Percentiles rank a stretch among this genome's conserved stretches.
Evolutionary conservation across 2,113 vertebrate genomes (phyloP).

Genomic region (Ceyx margarethae): DNA sequence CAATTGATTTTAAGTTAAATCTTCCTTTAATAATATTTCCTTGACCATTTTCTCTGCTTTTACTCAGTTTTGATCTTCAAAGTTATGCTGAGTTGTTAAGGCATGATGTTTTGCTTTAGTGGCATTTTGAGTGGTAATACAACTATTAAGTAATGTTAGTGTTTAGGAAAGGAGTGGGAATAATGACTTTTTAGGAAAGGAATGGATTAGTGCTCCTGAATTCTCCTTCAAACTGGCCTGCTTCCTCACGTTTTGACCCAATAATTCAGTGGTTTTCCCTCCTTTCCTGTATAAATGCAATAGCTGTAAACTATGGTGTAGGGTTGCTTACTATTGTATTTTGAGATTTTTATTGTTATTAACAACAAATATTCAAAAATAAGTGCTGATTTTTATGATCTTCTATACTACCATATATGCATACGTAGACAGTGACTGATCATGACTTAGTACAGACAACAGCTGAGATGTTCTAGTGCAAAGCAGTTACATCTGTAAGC

Average conservation of each 20-base stretch:
- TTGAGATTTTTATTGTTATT: not conserved
- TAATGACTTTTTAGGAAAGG: not conserved
- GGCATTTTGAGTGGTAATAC: not conserved
- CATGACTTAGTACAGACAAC: not conserved
- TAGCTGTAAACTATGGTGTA: not conserved
- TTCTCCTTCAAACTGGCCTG: not conserved
- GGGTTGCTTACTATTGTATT: not conserved
- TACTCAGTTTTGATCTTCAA: not conserved
- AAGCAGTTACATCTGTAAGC: not conserved
- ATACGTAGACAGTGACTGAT: not conserved
- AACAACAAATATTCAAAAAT: not conserved
- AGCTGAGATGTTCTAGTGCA: not conserved
- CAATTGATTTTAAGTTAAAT: constrained; percentile 25
- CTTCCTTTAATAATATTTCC: constrained; percentile 6
- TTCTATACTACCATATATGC: not conserved
- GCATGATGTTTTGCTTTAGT: not conserved
- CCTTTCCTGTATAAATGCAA: not conserved
- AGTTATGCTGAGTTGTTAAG: not conserved
- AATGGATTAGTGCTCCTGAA: not conserved
- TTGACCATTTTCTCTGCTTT: not conserved
- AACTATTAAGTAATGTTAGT: not conserved
- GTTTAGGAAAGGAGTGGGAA: not conserved
- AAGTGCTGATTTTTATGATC: not conserved
- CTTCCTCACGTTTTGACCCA: not conserved
- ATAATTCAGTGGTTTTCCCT: not conserved